These are phyloP conservation scores for Gryllus longicercus DNA, from an alignment of 2,888 invertebrate species.

Conservation along the genomic window DNA sequence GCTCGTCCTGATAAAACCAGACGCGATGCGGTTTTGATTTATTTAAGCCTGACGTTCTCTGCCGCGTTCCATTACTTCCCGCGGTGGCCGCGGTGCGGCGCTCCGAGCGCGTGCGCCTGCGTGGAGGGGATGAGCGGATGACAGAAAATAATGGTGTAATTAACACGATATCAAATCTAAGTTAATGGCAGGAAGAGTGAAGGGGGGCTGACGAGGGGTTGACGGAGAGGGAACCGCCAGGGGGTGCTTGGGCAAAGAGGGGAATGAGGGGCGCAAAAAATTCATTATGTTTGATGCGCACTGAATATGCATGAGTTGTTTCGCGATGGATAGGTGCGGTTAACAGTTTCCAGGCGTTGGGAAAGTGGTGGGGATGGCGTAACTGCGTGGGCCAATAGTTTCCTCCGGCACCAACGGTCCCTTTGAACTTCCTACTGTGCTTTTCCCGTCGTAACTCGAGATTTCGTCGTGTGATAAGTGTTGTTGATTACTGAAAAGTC, in stretches of 20 bases:
- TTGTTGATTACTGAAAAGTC: no score
- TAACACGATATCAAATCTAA: constrained; percentile 17
- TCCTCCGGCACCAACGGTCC: no score
- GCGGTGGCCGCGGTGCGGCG: background rate
- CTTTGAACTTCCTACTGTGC: no score
- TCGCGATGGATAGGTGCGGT: background rate
- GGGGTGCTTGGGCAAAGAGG: background rate
- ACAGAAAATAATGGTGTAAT: constrained; percentile 10
- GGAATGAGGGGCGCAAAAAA: background rate
- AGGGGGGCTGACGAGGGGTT: background rate
- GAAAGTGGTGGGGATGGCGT: background rate
- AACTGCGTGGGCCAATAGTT: no score
- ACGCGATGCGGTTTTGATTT: constrained; percentile 8
- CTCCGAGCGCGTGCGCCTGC: background rate
- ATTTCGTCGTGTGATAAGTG: no score
- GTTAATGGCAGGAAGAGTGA: background rate
- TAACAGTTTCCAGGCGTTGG: background rate
- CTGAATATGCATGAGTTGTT: constrained; percentile 8
- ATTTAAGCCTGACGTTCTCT: background rate
- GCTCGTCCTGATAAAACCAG: background rate
- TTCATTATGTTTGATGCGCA: background rate
- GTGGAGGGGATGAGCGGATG: background rate
- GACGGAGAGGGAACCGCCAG: background rate
- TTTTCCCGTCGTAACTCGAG: no score
- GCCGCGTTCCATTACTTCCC: background rate